Base-by-base conservation (phyloP, 1,140 invertebrate genomes). In the Thalassaphorura encarpata region DNA sequence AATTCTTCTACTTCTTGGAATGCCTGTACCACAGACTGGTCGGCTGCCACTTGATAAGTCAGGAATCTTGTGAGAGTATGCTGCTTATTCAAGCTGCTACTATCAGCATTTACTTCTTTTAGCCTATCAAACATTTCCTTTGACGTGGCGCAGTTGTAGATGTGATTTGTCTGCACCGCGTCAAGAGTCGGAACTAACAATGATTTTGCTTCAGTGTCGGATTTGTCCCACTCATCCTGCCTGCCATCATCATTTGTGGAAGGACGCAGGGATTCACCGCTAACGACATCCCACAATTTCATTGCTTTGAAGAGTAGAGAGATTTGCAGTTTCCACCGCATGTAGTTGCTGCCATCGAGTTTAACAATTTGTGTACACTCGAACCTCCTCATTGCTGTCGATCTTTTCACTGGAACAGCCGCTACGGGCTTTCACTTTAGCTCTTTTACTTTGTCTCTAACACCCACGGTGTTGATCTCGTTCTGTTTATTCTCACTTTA, bases 81-180 rank as follows among this genome's bases (percentile, higher is more conserved):
- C 42, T 54, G 52, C 29, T 54, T 33, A 28, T 54, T 54, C 8
- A 54, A 26, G 4, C 2, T 23, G 31, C 52, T 54, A 13, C 5
- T 16, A 36, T 54, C 52, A 2, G 41, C n/a, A 57, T 68, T 69
- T 0, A 71, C 58, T 3, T 61, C 29, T 36, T 58, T 59, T 6
- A 71, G 41, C 55, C 69, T 70, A 0, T 60, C 36, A 62, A 66
- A 71, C 65, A 71, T 69, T 16, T 66, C 66, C 19, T 60, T 52
- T 24, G 69, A 60, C 36, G 49, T 57, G 46, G 63, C 54, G 54
- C 68, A 69, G 33, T 58, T 66, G n/a, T 69, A 54, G 13, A 69
- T 63, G 45, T 69, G 66, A 6, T 57, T 53, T 21, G 67, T 42
- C 2, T 62, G 52, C 18, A 61, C 49, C 40, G 61, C 29, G 43